These are phyloP conservation scores for Platycnemis pennipes DNA, from an alignment of 2,888 invertebrate genomes.

Conservation along the genomic window DNA sequence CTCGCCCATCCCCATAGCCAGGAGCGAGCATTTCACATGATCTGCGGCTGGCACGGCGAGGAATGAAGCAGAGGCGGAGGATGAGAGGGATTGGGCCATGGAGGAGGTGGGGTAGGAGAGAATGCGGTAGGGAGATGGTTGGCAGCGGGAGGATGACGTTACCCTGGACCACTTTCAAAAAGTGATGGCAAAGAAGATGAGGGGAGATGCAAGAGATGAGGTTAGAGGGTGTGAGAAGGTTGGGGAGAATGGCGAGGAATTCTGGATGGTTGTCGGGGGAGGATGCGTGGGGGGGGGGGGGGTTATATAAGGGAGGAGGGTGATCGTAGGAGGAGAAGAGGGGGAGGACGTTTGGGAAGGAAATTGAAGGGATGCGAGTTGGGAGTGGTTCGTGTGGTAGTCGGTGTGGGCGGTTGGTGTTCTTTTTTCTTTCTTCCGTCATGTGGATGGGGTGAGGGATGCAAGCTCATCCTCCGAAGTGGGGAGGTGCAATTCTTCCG, in stretches of 20 bases:
- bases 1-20: neutral
- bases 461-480: neutral
- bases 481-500: slow-evolving; percentile 16
- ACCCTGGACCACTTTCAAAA: neutral
- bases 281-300: too few species aligned
- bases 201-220: neutral
- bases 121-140: neutral
- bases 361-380: neutral
- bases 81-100: neutral
- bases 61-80: neutral
- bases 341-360: neutral
- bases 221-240: neutral
- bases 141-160: neutral
- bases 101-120: neutral
- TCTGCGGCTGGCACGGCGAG: slow-evolving; percentile 22
- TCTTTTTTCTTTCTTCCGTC: neutral
- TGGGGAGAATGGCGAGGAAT: neutral
- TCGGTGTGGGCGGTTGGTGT: neutral
- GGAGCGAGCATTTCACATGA: neutral
- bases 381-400: neutral
- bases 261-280: neutral
- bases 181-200: neutral
- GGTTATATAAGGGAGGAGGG: neutral
- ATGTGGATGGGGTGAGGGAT: neutral
- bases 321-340: neutral